Evolutionary conservation across 1,140 invertebrate species (phyloP).

Genomic region (Probaryconus sp.): DNA sequence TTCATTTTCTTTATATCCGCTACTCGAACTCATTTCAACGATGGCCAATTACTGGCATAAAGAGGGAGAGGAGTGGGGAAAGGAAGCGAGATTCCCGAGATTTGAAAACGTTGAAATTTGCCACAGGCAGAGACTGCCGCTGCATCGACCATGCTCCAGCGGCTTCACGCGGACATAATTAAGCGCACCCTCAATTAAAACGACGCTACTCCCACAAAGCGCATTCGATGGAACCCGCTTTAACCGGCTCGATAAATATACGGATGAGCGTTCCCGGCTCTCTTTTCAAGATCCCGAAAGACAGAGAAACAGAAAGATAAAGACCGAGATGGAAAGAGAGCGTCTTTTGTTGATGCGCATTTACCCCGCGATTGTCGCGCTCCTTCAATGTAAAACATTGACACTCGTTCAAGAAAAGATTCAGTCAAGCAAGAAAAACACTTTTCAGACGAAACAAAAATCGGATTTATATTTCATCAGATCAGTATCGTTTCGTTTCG

Average conservation of each 20-base stretch:
- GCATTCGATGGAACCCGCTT: constrained; percentile 48
- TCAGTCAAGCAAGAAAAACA: no score
- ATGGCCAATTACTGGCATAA: constrained; percentile 44
- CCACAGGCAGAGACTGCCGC: constrained; percentile 37
- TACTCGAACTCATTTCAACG: constrained; percentile 34
- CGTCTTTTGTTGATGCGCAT: constrained; percentile 36
- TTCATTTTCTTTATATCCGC: constrained; percentile 31
- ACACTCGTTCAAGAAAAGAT: constrained; percentile 3
- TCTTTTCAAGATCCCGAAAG: constrained; percentile 42
- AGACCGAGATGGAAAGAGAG: no score
- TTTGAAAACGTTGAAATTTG: constrained; percentile 40
- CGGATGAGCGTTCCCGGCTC: constrained; percentile 40
- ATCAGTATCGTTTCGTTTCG: neutral
- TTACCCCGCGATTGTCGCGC: constrained; percentile 29
- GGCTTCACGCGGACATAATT: constrained; percentile 56
- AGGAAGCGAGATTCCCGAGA: constrained; percentile 29
- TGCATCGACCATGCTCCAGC: constrained; percentile 34
- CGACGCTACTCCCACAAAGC: constrained; percentile 46
- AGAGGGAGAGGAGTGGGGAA: no score
- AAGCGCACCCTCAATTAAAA: constrained; percentile 54
- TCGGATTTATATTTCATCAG: constrained; percentile 6
- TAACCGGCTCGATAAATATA: constrained; percentile 46
- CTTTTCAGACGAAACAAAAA: no score
- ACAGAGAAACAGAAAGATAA: neutral
- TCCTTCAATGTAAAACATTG: constrained; percentile 29